These are phyloP conservation scores for Ailurus styani DNA, from an alignment of 2,113 vertebrate genomes.

Conservation along the genomic window DNA sequence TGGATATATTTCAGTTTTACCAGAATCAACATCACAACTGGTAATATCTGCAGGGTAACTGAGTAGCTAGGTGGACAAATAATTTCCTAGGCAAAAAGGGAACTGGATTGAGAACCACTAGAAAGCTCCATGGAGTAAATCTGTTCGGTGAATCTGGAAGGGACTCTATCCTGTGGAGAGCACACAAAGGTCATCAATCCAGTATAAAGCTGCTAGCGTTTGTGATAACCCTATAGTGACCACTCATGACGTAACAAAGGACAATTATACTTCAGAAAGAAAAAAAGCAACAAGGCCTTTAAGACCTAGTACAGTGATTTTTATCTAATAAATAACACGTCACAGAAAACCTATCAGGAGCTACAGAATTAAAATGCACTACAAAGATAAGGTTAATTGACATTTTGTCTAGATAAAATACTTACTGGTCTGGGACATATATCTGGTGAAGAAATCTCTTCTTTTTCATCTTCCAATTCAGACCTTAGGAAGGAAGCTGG, in stretches of 20 bases:
- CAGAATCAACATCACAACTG: constrained; percentile 59
- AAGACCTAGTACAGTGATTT: neutral
- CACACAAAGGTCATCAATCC: neutral
- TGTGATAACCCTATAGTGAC: constrained; percentile 61
- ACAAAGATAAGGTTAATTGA: constrained; percentile 28
- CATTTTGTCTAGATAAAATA: constrained; percentile 59
- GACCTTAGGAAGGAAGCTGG: constrained; percentile 81
- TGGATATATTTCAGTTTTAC: constrained; percentile 40
- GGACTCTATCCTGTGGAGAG: neutral
- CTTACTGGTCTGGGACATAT: constrained; percentile 92
- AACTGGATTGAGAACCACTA: neutral
- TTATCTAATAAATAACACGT: neutral
- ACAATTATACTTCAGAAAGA: constrained; percentile 42
- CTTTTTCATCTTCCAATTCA: constrained; percentile 86
- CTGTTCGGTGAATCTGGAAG: constrained; percentile 27
- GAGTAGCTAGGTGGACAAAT: neutral
- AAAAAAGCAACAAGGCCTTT: neutral
- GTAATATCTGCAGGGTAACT: constrained; percentile 49
- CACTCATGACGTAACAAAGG: constrained; percentile 62
- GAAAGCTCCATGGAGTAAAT: constrained; percentile 13
- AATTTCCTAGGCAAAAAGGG: neutral
- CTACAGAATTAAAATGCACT: neutral
- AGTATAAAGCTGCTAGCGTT: constrained; percentile 1
- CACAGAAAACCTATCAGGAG: neutral
- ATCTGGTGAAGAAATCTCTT: constrained; percentile 94